Percentiles rank a stretch among this genome's conserved stretches.
These are phyloP conservation scores for Allygus modestus DNA, from an alignment of 2,888 invertebrate genomes.

Conservation along the genomic window DNA sequence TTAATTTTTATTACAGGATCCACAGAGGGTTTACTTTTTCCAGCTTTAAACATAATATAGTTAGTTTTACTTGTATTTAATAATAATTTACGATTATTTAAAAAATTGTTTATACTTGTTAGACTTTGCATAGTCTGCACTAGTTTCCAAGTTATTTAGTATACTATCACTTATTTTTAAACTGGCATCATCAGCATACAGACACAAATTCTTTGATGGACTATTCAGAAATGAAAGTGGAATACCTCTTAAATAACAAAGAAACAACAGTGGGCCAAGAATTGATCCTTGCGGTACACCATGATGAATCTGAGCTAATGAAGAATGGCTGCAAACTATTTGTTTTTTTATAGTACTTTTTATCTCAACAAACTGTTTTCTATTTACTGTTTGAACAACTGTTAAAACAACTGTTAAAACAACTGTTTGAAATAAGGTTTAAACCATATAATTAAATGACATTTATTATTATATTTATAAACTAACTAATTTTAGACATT, in stretches of 20 bases:
- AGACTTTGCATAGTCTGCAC: not conserved
- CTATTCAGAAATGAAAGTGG: not conserved
- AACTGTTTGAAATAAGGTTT: no score
- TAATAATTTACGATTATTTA: not conserved
- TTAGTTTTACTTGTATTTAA: not conserved
- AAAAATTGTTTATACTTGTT: not conserved
- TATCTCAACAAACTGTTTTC: slow-evolving; percentile 1
- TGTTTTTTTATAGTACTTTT: no score
- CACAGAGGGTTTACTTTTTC: not conserved
- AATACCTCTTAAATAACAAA: not conserved
- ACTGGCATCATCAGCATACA: not conserved
- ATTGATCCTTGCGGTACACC: not conserved
- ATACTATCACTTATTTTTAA: not conserved
- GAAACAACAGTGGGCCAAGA: not conserved
- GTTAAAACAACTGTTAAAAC: no score
- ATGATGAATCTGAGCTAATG: no score
- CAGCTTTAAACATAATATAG: not conserved
- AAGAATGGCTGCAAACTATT: no score
- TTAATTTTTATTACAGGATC: not conserved
- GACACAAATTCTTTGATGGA: not conserved
- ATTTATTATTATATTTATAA: no score
- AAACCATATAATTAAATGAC: no score
- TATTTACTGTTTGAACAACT: no score
- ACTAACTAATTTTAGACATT: no score
- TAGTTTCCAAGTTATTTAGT: not conserved